Evolutionary conservation across 2,113 vertebrate genomes (phyloP).

Genomic region (Tupaia chinensis): DNA sequence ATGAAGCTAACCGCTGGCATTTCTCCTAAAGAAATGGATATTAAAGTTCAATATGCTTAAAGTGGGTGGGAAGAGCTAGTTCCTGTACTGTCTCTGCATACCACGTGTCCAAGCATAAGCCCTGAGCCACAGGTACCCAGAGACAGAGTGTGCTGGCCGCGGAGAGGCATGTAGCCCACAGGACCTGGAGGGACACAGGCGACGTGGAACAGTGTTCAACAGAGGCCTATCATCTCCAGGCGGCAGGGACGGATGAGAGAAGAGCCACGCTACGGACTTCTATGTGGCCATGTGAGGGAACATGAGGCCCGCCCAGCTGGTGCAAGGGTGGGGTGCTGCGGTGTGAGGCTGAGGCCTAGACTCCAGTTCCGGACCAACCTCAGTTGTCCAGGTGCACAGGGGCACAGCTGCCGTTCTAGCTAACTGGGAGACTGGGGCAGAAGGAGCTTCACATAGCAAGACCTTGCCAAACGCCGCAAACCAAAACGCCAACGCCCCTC

Average conservation of each 20-base stretch:
- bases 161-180: neutral
- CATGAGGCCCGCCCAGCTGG: too few relatives aligned
- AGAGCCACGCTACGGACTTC: neutral
- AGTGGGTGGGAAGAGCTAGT: neutral
- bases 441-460: too few relatives aligned
- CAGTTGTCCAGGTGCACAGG: too few relatives aligned
- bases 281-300: neutral
- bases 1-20: constrained; percentile 33
- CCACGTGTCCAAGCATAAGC: neutral
- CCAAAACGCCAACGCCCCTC: too few relatives aligned
- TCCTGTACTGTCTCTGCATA: neutral
- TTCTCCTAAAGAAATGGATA: constrained; percentile 70
- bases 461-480: too few relatives aligned
- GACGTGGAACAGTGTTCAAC: neutral
- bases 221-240: neutral
- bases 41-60: neutral
- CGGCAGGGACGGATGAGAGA: neutral
- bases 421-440: too few relatives aligned
- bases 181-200: neutral
- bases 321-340: too few relatives aligned
- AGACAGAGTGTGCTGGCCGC: neutral
- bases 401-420: too few relatives aligned
- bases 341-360: too few relatives aligned
- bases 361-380: too few relatives aligned
- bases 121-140: neutral